Base-by-base conservation (phyloP, 2,113 vertebrate genomes). In the Perognathus longimembris region DNA sequence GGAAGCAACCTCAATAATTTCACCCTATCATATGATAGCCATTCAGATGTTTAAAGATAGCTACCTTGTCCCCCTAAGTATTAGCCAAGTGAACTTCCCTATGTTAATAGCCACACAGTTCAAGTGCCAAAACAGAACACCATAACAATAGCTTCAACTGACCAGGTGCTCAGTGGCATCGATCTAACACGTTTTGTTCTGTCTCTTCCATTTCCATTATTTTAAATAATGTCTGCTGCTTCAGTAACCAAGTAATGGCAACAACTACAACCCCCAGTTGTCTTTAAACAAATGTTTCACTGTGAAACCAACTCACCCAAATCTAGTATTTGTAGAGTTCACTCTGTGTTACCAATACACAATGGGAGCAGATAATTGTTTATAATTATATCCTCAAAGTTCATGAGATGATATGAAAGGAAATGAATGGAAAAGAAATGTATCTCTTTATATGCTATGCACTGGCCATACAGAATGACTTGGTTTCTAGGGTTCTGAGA, bases 401-500 rank as follows among this genome's bases (percentile, higher is more conserved):
- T 81, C 42, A 92, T 80, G 57, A 66, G 20, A 83, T 86, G 30
- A 94, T 42, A 89, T 71, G 71, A 95, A 81, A 85, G 64, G 59
- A 64, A 81, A 85, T 74, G 59, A 64, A 42, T 69, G n/a, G 69
- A 70, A 77, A 91, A 82, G 78, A 96, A 89, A 61, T 74, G 12
- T 63, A 81, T 76, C 73, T 34, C 17, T 89, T 61, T 61, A n/a
- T 81, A 38, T 91, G 28, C 80, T 85, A 71, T 69, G 22, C 77
- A 74, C 4, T 84, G 17, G 32, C 36, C 57, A 42, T 76, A 21
- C 59, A 21, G 70, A 92, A 87, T 57, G 38, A 64, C 74, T 92
- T 91, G 64, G 38, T 89, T 86, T 96, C 59, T 85, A 4, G 95
- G 74, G 22, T 32, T 91, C 59, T 94, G 7, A 82, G 91, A 63